Percentiles rank a stretch among this genome's conserved stretches.
Conservation (phyloP, 2,888 invertebrate species). For the Trichogramma dendrolimi region DNA sequence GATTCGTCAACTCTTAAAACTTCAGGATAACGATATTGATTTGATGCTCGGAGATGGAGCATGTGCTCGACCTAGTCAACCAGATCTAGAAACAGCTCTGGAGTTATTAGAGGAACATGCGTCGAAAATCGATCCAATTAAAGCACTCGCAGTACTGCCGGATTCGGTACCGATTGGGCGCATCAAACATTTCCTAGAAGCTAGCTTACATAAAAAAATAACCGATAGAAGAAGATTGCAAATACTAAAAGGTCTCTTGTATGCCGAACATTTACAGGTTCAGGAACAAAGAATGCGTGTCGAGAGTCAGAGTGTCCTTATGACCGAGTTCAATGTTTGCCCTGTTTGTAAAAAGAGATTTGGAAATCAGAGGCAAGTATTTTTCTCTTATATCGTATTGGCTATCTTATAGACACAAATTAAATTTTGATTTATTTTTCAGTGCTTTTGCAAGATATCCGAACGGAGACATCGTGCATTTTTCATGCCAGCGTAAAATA, state of each 20-base stretch:
- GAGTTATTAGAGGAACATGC: constrained; percentile 79
- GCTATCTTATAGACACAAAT: background rate
- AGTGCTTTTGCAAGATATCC: constrained; percentile 91
- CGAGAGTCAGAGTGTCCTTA: constrained; percentile 76
- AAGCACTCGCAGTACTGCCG: constrained; percentile 76
- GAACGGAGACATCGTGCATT: constrained; percentile 88
- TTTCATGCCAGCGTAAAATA: constrained; percentile 69
- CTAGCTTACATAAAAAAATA: constrained; percentile 71
- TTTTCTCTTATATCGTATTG: background rate
- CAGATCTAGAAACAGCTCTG: constrained; percentile 77
- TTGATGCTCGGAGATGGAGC: constrained; percentile 1
- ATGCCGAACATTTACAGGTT: constrained; percentile 81
- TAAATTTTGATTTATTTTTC: constrained; percentile 41
- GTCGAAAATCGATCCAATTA: constrained; percentile 75
- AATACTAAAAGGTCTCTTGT: constrained; percentile 76
- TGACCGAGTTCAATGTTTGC: constrained; percentile 85
- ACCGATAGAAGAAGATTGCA: constrained; percentile 71
- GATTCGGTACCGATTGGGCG: constrained; percentile 72
- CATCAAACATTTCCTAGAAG: constrained; percentile 74
- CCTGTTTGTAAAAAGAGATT: constrained; percentile 90
- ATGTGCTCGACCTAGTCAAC: constrained; percentile 51
- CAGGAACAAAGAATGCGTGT: constrained; percentile 75
- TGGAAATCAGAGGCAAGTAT: constrained; percentile 74
- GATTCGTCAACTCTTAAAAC: constrained; percentile 55
- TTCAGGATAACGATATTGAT: constrained; percentile 10